These are phyloP conservation scores for Lanistes nyassanus DNA, from an alignment of 1,140 invertebrate genomes.

Conservation along the genomic window DNA sequence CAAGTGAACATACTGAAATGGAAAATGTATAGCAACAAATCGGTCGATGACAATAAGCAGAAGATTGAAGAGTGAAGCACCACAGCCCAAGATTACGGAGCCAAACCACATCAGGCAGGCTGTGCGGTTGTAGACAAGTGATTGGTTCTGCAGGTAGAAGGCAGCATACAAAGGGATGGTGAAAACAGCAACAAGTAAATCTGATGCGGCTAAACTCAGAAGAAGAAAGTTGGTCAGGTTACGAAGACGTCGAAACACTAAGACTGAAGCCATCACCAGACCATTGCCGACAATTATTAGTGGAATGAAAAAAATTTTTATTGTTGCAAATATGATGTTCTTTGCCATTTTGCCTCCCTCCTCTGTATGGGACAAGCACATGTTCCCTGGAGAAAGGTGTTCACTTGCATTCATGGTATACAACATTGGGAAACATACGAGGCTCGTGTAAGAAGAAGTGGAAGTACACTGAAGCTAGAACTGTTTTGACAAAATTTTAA, in stretches of 20 bases:
- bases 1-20: slow-evolving; percentile 29
- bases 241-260: slow-evolving; percentile 48
- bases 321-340: slow-evolving; percentile 9
- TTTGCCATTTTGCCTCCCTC: too few species aligned
- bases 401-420: too few species aligned
- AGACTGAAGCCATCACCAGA: slow-evolving; percentile 65
- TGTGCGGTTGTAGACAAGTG: slow-evolving; percentile 22
- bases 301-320: slow-evolving; percentile 14
- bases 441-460: too few species aligned
- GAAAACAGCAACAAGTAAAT: slow-evolving; percentile 32
- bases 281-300: slow-evolving; percentile 60
- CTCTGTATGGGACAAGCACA: too few species aligned
- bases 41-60: slow-evolving; percentile 39
- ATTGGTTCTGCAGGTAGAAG: slow-evolving; percentile 28
- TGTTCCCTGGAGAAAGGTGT: too few species aligned
- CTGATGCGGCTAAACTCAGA: slow-evolving; percentile 33
- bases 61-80: slow-evolving; percentile 37
- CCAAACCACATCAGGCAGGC: slow-evolving; percentile 36
- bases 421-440: too few species aligned
- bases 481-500: too few species aligned
- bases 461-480: too few species aligned
- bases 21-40: slow-evolving; percentile 38
- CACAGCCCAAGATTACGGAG: slow-evolving; percentile 32
- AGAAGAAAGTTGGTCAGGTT: slow-evolving; percentile 38
- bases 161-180: slow-evolving; percentile 36